phyloP scores from a whole-genome alignment of 2,797 vertebrate species.

The Synaphobranchus kaupii region DNA sequence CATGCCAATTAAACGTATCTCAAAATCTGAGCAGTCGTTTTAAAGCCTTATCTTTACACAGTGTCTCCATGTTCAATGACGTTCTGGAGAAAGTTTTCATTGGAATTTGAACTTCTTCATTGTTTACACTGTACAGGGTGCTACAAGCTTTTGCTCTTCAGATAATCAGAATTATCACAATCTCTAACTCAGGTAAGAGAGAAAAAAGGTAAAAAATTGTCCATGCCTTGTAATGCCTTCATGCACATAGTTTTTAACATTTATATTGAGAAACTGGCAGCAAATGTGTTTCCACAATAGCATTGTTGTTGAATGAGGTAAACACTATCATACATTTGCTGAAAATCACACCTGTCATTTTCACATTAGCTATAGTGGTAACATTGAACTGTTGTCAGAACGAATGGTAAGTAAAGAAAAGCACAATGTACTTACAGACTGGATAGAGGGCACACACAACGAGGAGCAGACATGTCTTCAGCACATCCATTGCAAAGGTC shows the following conservation, averaged over 20 bases:
- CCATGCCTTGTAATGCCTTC: background rate
- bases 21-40: background rate
- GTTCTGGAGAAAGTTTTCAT: background rate
- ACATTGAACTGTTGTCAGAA: conserved; percentile 10
- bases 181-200: conserved; percentile 20
- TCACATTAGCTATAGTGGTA: fast-evolving
- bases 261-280: background rate
- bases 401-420: conserved; percentile 27
- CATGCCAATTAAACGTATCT: background rate
- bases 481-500: conserved; percentile 53
- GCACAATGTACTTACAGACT: conserved; percentile 69
- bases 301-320: conserved; percentile 2
- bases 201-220: background rate
- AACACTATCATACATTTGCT: conserved; percentile 9
- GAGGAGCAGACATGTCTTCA: conserved; percentile 50
- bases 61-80: background rate
- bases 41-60: conserved; percentile 19
- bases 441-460: conserved; percentile 54
- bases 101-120: conserved; percentile 11
- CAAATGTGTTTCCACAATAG: background rate
- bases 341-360: conserved; percentile 15
- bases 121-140: background rate
- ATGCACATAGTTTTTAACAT: background rate
- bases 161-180: conserved; percentile 19
- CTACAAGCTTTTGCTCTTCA: background rate